Evolutionary conservation across 2,113 vertebrate genomes (phyloP).

Genomic region (Ochotona curzoniae): DNA sequence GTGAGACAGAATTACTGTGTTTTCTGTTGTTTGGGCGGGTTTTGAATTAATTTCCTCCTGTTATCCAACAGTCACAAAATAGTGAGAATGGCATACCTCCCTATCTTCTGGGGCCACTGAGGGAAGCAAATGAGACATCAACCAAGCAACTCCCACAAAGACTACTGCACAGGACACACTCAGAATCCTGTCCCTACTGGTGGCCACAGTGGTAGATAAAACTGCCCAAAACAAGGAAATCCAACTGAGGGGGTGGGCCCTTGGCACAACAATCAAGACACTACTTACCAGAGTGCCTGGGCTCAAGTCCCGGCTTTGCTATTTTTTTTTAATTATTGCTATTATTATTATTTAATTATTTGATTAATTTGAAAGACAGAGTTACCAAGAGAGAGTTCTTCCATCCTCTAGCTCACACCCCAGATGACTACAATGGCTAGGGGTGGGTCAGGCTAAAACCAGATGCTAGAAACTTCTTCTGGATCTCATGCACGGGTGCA

Average conservation of each 20-base stretch:
- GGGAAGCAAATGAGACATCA: not conserved
- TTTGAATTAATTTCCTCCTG: not conserved
- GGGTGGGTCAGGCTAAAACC: no score
- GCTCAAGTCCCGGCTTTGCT: no score
- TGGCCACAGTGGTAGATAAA: not conserved
- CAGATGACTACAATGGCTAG: no score
- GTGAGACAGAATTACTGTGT: not conserved
- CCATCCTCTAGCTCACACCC: no score
- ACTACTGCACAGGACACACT: not conserved
- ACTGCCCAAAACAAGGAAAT: not conserved
- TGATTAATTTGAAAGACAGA: no score
- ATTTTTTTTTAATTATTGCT: no score
- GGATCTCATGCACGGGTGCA: no score
- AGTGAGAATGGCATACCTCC: not conserved
- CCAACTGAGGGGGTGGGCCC: not conserved
- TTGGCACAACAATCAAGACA: no score
- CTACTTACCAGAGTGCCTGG: no score
- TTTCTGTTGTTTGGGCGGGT: not conserved
- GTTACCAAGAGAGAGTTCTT: no score
- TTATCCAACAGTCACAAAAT: not conserved
- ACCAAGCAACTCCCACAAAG: not conserved
- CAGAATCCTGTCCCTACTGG: not conserved
- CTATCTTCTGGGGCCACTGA: not conserved
- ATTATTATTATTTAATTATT: no score
- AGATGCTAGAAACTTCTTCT: no score